A percentile compares a stretch with the other conserved stretches of the same genome.
Conservation (phyloP, 2,113 vertebrate genomes). For the Cyanoliseus patagonus region DNA sequence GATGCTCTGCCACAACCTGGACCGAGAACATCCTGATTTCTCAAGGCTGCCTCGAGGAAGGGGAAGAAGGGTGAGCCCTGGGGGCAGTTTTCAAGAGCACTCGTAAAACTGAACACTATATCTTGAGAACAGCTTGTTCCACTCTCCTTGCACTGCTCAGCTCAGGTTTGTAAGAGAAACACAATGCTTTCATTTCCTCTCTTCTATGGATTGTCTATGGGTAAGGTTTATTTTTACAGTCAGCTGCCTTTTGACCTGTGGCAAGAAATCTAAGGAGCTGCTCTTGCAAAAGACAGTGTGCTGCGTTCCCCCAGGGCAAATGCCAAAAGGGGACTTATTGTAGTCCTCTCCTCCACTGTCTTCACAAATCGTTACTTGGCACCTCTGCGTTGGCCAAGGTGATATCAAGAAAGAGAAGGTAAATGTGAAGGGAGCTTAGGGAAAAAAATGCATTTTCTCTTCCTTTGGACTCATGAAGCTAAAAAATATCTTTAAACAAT, state of each 20-base stretch:
- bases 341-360: not conserved
- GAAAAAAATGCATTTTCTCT: not conserved
- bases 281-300: not conserved
- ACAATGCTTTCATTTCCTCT: not conserved
- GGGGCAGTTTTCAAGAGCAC: not conserved
- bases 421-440: not conserved
- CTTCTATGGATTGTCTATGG: rapidly evolving
- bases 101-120: rapidly evolving
- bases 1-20: not conserved
- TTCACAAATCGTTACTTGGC: not conserved
- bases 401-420: not conserved
- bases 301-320: rapidly evolving
- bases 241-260: not conserved
- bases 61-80: not conserved
- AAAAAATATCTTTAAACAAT: not conserved
- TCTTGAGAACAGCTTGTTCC: rapidly evolving
- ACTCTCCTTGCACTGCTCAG: not conserved
- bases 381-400: not conserved
- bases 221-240: not conserved
- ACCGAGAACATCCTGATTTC: not conserved
- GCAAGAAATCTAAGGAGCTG: not conserved
- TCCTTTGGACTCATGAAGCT: not conserved
- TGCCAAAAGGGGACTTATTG: not conserved
- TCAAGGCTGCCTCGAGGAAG: not conserved
- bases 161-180: not conserved